Evolutionary conservation across 2,888 invertebrate species (phyloP).

Genomic region (Mayetiola destructor): DNA sequence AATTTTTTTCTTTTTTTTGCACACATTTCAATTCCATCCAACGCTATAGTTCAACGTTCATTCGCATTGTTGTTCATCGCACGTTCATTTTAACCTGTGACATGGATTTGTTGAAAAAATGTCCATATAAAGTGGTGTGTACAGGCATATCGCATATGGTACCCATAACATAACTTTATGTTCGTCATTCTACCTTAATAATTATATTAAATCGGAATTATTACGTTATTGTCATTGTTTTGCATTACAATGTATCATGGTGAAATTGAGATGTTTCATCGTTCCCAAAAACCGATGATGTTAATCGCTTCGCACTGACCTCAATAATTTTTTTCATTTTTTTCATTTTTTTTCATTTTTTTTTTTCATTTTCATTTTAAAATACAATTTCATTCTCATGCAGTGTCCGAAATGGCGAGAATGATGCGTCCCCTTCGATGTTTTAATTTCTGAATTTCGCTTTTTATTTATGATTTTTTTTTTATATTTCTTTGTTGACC

Average conservation of each 20-base stretch:
- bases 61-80: not conserved
- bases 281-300: slow-evolving; percentile 1
- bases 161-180: too few species aligned
- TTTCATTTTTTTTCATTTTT: not conserved
- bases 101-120: too few species aligned
- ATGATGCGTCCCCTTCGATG: too few species aligned
- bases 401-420: too few species aligned
- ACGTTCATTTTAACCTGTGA: too few species aligned
- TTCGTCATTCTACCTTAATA: not conserved
- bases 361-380: not conserved
- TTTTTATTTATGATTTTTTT: not conserved
- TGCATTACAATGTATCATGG: not conserved
- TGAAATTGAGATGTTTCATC: slow-evolving; percentile 12
- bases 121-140: too few species aligned
- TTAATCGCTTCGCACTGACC: slow-evolving; percentile 8
- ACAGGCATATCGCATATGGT: too few species aligned
- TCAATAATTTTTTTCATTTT: slow-evolving; percentile 3
- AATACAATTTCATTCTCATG: too few species aligned
- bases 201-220: too few species aligned
- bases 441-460: too few species aligned
- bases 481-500: not conserved
- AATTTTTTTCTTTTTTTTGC: not conserved
- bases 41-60: not conserved
- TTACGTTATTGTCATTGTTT: too few species aligned
- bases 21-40: not conserved